phyloP scores from a whole-genome alignment of 2,797 vertebrate species.

The Enteromius mattozi region DNA sequence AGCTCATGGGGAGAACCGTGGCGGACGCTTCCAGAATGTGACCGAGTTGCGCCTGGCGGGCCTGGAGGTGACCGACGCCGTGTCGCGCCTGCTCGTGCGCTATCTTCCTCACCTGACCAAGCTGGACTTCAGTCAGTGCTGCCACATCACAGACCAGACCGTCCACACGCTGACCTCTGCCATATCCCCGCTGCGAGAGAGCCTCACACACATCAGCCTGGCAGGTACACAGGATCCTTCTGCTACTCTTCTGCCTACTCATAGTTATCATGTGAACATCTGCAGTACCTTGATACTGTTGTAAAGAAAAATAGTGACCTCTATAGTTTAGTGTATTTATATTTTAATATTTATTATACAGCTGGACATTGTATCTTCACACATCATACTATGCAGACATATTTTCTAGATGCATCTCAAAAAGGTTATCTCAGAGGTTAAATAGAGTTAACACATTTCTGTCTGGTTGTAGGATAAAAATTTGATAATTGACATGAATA shows the following conservation, averaged over 20 bases:
- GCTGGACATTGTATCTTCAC: background rate
- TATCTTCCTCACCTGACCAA: constrained; percentile 85
- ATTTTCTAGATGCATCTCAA: no score
- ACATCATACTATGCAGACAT: no score
- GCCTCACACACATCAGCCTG: constrained; percentile 86
- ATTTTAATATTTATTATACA: no score
- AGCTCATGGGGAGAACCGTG: constrained; percentile 83
- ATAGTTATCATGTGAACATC: no score
- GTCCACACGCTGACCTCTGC: constrained; percentile 85
- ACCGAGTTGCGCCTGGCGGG: constrained; percentile 84
- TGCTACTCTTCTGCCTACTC: background rate
- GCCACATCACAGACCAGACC: constrained; percentile 85
- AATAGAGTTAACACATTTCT: background rate
- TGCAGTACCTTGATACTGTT: background rate
- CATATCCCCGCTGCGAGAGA: constrained; percentile 85
- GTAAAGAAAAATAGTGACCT: background rate
- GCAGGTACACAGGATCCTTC: constrained; percentile 74
- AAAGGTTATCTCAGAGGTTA: no score
- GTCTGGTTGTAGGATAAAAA: background rate
- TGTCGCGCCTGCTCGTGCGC: constrained; percentile 83
- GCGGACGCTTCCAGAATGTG: constrained; percentile 86
- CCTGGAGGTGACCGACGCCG: constrained; percentile 84
- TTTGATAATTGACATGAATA: background rate
- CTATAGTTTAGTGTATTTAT: background rate
- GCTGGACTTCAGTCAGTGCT: constrained; percentile 90